These are phyloP conservation scores for Penaeus indicus DNA, from an alignment of 1,140 invertebrate genomes.

Conservation along the genomic window DNA sequence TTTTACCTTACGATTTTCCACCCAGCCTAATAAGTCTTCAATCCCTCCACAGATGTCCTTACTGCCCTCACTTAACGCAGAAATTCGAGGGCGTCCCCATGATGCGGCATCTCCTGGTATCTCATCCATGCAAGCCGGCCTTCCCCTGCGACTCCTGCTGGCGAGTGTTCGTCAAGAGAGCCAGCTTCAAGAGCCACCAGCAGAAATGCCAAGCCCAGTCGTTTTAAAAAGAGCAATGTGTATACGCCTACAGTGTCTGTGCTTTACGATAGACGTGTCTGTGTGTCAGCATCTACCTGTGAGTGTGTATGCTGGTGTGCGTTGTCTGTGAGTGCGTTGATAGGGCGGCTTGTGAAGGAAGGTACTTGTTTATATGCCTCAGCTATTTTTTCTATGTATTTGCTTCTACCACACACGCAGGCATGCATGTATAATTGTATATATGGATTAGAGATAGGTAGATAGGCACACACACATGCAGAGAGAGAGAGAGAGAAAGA, in stretches of 20 bases:
- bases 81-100: slow-evolving; percentile 55
- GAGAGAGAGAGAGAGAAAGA: too few species aligned
- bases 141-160: slow-evolving; percentile 55
- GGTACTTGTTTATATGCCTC: not conserved
- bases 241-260: not conserved
- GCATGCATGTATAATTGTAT: too few species aligned
- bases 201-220: slow-evolving; percentile 32
- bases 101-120: slow-evolving; percentile 57
- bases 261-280: not conserved
- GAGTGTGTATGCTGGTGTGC: slow-evolving; percentile 1
- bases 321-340: not conserved
- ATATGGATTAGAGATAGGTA: too few species aligned
- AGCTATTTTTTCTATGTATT: not conserved
- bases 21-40: not conserved
- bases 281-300: not conserved
- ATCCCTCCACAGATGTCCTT: slow-evolving; percentile 47
- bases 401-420: too few species aligned
- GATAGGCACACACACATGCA: too few species aligned
- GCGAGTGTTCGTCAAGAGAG: slow-evolving; percentile 54
- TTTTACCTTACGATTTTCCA: too few species aligned
- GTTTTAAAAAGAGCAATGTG: not conserved
- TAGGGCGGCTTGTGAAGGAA: not conserved
- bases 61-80: slow-evolving; percentile 54
- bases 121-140: slow-evolving; percentile 55
- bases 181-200: slow-evolving; percentile 47